Base-by-base conservation (phyloP, 2,113 vertebrate species). In the Zingel zingel region DNA sequence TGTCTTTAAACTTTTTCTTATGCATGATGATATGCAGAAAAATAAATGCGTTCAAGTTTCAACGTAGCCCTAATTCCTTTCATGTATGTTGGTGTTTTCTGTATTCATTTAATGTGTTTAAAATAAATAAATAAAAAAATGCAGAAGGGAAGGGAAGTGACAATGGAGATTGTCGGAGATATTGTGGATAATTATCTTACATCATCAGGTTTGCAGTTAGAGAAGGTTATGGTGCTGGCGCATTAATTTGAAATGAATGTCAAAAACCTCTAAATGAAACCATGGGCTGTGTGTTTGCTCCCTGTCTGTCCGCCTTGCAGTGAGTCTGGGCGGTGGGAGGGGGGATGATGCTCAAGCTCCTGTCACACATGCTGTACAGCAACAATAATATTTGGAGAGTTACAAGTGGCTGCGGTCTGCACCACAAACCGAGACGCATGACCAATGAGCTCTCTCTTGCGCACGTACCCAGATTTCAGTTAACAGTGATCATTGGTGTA, bases 311-410 rank as follows among this genome's bases (percentile, higher is more conserved):
- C n/a, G 3, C 43, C 16, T 47, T n/a, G 14, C 25, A 56, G 47
- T 53, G 51, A 64, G 43, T 67, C 43, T 45, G 21, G 16, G 57
- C 6, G 15, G 59, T 50, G 73, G 68, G 77, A 68, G 61, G 70
- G 53, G 54, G 54, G 23, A 11, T 65, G 86, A 83, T 77, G 74
- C 78, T 82, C 56, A 19, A 66, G 74, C 81, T 81, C 66, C 43
- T 88, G 81, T 84, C 89, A 85, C 86, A 88, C 85, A 86, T 76
- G 87, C 77, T 74, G 67, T 67, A 73, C 79, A 79, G 84, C 87
- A 89, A 90, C 87, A 87, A 92, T 86, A 89, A 91, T 90, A 85
- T 94, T 91, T 90, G 86, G 85, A 90, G 90, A 87, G 93, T 86
- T 89, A 85, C 88, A 93, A 94, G 94, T 93, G 93, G 92, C 81